Conservation (phyloP, 92 coral and sea anemone genomes). For the Heliopora coerulea region DNA sequence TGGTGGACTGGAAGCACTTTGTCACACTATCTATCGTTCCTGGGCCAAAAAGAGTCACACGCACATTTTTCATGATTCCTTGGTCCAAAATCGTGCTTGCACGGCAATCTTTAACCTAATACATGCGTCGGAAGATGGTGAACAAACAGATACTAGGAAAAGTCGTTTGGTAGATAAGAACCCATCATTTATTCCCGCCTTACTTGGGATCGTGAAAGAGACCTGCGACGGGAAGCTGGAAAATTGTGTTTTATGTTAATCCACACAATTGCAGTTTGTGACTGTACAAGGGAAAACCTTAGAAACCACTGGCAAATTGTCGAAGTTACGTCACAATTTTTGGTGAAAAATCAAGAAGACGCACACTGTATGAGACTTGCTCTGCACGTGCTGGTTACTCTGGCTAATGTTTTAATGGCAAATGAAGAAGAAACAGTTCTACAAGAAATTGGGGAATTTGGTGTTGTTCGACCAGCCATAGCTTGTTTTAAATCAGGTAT, state of each 20-base stretch:
- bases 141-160: conserved; percentile 31
- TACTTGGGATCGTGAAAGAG: conserved; percentile 63
- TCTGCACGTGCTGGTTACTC: conserved; percentile 86
- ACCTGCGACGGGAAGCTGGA: conserved; percentile 78
- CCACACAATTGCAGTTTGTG: conserved; percentile 84
- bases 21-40: conserved; percentile 70
- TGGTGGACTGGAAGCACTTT: conserved; percentile 70
- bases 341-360: conserved; percentile 82
- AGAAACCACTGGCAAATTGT: conserved; percentile 55
- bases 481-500: conserved; percentile 86
- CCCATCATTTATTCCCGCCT: conserved; percentile 58
- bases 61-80: conserved; percentile 61
- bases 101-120: conserved; percentile 80
- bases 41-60: conserved; percentile 59
- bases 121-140: conserved; percentile 62
- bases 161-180: conserved; percentile 54
- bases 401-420: conserved; percentile 71
- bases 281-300: conserved; percentile 60
- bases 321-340: conserved; percentile 62
- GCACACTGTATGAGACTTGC: conserved; percentile 72
- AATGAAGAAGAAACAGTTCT: conserved; percentile 73
- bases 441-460: conserved; percentile 75
- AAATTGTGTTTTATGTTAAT: conserved; percentile 72
- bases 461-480: conserved; percentile 71
- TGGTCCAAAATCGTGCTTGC: conserved; percentile 66